phyloP scores from a whole-genome alignment of 2,888 invertebrate genomes.

The Drosophila mettleri region DNA sequence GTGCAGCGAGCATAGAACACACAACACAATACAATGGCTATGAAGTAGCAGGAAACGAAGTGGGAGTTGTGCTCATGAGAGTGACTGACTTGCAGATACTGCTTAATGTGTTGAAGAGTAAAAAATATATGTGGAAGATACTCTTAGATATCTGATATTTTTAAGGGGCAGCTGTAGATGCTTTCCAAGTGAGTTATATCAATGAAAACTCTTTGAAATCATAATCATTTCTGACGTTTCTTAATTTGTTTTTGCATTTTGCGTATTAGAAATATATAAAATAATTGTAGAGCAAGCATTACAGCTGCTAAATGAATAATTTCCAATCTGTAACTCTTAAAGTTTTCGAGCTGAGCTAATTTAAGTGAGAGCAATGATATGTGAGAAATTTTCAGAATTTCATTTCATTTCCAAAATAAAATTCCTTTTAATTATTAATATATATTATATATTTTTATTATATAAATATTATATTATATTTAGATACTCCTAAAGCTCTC shows the following conservation, averaged over 20 bases:
- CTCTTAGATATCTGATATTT: not conserved
- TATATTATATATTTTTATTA: too few species aligned
- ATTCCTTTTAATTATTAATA: too few species aligned
- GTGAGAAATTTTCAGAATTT: too few species aligned
- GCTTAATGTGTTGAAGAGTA: not conserved
- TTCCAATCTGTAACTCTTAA: not conserved
- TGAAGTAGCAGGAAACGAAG: conserved; percentile 35
- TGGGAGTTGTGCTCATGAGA: not conserved
- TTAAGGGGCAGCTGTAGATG: not conserved
- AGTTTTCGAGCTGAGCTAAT: not conserved
- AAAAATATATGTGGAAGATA: not conserved
- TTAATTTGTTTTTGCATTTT: not conserved
- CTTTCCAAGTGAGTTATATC: not conserved
- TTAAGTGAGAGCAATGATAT: too few species aligned
- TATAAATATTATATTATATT: too few species aligned
- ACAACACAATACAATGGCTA: conserved; percentile 33
- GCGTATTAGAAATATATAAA: not conserved
- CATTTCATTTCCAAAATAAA: too few species aligned
- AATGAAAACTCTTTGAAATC: not conserved
- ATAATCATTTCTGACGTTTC: not conserved
- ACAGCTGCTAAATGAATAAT: not conserved
- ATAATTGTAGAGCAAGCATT: not conserved
- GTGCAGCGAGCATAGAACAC: conserved; percentile 43
- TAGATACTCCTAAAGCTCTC: too few species aligned
- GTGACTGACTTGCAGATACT: conserved; percentile 10